phyloP scores from a whole-genome alignment of 2,888 invertebrate genomes.

The Heteropelma amictum region DNA sequence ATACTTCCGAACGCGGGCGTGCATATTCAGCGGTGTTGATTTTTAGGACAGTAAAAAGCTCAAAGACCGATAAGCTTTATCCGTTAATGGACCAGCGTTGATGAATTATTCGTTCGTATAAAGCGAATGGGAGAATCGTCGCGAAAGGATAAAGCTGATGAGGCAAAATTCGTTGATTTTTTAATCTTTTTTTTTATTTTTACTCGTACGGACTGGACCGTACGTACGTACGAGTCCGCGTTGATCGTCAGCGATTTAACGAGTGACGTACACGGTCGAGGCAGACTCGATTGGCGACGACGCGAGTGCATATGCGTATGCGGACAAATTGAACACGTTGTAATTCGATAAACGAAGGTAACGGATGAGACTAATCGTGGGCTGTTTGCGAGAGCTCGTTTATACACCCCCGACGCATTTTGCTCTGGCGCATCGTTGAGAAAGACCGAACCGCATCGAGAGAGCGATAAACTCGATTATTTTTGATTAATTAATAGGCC shows the following conservation, averaged over 20 bases:
- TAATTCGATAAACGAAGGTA: conserved; percentile 54
- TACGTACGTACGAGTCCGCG: not conserved
- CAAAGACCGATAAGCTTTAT: no score
- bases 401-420: conserved; percentile 14
- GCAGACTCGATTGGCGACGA: conserved; percentile 45
- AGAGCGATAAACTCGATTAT: conserved; percentile 29
- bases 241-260: conserved; percentile 41
- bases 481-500: conserved; percentile 42
- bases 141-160: not conserved
- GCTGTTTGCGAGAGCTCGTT: not conserved
- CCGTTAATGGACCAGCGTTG: no score
- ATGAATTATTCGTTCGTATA: no score
- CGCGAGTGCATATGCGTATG: conserved; percentile 32
- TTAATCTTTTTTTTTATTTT: not conserved
- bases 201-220: not conserved
- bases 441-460: conserved; percentile 25
- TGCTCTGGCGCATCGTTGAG: not conserved
- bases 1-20: no score
- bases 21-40: no score
- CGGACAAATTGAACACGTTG: conserved; percentile 52
- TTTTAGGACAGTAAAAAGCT: no score
- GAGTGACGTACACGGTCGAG: conserved; percentile 37
- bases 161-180: not conserved
- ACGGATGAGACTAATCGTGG: conserved; percentile 27
- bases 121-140: no score